These are phyloP conservation scores for Prunella fulvescens DNA, from an alignment of 2,113 vertebrate genomes.

Conservation along the genomic window DNA sequence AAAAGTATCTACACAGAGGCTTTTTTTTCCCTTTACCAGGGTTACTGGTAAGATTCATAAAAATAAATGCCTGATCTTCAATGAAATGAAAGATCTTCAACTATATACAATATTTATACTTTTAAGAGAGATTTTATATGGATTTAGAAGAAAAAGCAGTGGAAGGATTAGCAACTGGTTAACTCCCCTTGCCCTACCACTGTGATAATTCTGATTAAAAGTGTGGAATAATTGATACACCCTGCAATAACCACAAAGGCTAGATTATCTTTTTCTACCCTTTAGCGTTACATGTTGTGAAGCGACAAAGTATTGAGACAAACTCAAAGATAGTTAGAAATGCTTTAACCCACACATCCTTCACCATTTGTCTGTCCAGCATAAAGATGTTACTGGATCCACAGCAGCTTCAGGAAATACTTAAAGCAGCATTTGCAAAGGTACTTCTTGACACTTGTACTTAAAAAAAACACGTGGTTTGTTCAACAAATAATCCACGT, in stretches of 20 bases:
- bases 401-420: not conserved
- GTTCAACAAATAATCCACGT: not conserved
- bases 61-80: not conserved
- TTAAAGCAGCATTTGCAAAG: not conserved
- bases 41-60: not conserved
- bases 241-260: not conserved
- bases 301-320: not conserved
- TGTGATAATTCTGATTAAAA: not conserved
- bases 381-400: not conserved
- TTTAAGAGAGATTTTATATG: not conserved
- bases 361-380: not conserved
- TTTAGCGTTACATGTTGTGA: not conserved
- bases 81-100: not conserved
- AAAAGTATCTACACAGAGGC: fast-evolving
- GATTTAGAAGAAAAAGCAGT: not conserved
- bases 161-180: not conserved
- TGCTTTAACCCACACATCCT: not conserved
- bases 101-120: not conserved
- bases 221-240: not conserved
- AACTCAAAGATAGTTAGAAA: not conserved
- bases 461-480: not conserved
- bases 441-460: not conserved
- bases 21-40: not conserved
- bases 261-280: not conserved
- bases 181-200: not conserved